Conservation (phyloP, 1,140 invertebrate species). For the Trypoxylus dichotomus region DNA sequence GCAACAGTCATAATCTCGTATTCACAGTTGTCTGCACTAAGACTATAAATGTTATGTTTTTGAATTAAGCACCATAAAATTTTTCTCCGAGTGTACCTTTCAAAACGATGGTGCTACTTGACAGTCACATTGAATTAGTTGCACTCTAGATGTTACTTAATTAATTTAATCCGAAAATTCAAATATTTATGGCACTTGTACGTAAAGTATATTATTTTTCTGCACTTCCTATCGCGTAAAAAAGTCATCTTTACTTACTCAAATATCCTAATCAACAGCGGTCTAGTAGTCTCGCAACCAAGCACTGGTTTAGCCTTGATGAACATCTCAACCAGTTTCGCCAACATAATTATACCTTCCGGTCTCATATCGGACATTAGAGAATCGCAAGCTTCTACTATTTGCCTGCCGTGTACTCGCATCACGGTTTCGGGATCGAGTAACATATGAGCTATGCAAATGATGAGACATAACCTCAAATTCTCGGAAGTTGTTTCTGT, state of each 20-base stretch:
- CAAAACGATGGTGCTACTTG: no score
- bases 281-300: conserved; percentile 66
- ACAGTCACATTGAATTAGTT: no score
- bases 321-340: conserved; percentile 74
- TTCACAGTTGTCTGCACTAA: no score
- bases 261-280: conserved; percentile 67
- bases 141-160: no score
- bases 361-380: conserved; percentile 76
- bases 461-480: conserved; percentile 73
- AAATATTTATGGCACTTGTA: no score
- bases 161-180: no score
- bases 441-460: conserved; percentile 83
- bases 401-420: conserved; percentile 66
- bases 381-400: conserved; percentile 68
- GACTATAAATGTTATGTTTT: no score
- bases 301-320: conserved; percentile 66
- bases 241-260: conserved; percentile 57
- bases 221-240: no score
- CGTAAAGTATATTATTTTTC: no score
- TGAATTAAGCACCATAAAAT: no score
- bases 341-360: conserved; percentile 75
- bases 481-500: conserved; percentile 81
- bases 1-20: no score
- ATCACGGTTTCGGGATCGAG: conserved; percentile 80
- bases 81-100: no score